phyloP scores from a whole-genome alignment of 2,113 vertebrate species.

The Rissa tridactyla region DNA sequence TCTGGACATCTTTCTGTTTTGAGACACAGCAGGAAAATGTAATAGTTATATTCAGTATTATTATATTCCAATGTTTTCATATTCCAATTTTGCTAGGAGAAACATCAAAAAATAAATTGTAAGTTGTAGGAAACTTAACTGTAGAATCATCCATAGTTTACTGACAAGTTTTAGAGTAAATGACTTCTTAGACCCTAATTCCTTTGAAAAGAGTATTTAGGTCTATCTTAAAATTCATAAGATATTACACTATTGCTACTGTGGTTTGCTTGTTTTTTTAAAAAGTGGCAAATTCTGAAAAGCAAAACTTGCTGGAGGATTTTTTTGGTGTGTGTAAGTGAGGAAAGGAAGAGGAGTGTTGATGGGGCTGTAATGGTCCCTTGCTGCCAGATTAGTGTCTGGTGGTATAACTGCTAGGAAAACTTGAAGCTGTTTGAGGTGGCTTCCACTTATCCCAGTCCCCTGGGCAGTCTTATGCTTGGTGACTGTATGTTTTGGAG shows the following conservation, averaged over 20 bases:
- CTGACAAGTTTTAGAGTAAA: neutral
- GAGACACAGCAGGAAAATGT: neutral
- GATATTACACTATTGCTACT: neutral
- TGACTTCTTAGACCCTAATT: neutral
- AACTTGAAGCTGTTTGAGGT: neutral
- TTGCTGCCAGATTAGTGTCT: neutral
- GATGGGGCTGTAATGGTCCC: neutral
- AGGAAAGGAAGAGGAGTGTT: neutral
- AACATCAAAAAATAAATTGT: neutral
- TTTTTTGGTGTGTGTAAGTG: neutral
- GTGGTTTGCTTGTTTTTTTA: neutral
- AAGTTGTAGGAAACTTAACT: neutral
- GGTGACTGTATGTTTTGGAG: neutral
- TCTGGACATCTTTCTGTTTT: neutral
- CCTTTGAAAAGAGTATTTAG: neutral
- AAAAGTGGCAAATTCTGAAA: neutral
- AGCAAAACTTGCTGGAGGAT: neutral
- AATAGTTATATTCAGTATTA: neutral
- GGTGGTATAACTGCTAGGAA: neutral
- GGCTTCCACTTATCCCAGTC: neutral
- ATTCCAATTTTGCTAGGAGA: neutral
- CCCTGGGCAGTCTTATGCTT: neutral
- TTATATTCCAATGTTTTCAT: neutral
- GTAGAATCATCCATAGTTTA: neutral
- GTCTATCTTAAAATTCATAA: neutral